A percentile compares a stretch with the other conserved stretches of the same genome.
Conservation (phyloP, 2,113 vertebrate species). For the Nerophis lumbriciformis region DNA sequence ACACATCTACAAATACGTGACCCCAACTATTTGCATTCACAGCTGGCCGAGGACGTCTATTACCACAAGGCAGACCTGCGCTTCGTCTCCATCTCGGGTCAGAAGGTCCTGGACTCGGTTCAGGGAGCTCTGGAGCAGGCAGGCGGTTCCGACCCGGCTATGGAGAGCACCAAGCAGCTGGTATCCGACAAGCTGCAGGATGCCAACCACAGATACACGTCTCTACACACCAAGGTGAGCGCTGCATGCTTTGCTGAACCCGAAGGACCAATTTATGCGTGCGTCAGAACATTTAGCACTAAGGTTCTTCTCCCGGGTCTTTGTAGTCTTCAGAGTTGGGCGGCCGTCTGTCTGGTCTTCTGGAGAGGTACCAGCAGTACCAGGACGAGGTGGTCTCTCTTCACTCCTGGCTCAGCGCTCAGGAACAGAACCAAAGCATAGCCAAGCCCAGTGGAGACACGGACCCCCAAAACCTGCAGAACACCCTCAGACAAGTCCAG, state of each 20-base stretch:
- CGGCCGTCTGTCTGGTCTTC: conserved; percentile 75
- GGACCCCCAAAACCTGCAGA: conserved; percentile 78
- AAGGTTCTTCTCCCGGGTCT: background rate
- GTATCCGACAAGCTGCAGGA: conserved; percentile 83
- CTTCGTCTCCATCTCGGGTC: conserved; percentile 91
- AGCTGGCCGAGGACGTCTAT: conserved; percentile 89
- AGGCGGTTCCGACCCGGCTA: conserved; percentile 49
- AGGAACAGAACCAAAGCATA: conserved; percentile 73
- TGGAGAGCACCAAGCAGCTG: conserved; percentile 65
- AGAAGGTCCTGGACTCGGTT: conserved; percentile 86
- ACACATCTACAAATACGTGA: background rate
- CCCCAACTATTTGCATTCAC: conserved; percentile 5
- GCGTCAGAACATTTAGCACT: too few species aligned
- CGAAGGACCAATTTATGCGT: background rate
- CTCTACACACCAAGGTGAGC: conserved; percentile 83
- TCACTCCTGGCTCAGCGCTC: conserved; percentile 79
- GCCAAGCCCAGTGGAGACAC: conserved; percentile 76
- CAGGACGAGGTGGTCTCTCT: conserved; percentile 82
- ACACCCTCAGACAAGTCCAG: conserved; percentile 80
- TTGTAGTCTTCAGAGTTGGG: conserved; percentile 82
- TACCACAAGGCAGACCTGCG: conserved; percentile 97
- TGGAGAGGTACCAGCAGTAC: conserved; percentile 88
- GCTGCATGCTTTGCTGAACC: background rate
- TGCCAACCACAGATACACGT: conserved; percentile 79
- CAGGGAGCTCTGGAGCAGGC: conserved; percentile 64